phyloP scores from a whole-genome alignment of 2,797 vertebrate genomes.

The Cebuella pygmaea region DNA sequence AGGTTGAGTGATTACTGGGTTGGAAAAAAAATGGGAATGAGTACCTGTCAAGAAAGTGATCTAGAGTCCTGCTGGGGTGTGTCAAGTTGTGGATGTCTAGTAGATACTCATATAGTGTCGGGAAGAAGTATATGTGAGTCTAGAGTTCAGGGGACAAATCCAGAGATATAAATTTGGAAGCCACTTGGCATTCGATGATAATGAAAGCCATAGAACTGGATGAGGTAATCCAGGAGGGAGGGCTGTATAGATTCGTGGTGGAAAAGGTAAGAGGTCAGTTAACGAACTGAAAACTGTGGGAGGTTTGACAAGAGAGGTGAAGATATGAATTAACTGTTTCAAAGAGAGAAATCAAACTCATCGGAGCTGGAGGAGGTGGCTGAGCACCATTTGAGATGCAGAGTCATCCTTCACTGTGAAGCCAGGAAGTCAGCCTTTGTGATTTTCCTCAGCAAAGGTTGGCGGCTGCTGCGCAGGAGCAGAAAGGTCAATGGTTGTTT shows the following conservation, averaged over 20 bases:
- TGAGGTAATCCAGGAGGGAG: background rate
- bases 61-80: background rate
- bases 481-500: background rate
- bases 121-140: background rate
- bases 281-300: background rate
- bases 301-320: background rate
- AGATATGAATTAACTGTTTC: background rate
- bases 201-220: background rate
- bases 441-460: background rate
- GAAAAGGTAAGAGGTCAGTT: background rate
- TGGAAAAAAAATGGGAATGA: background rate
- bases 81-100: background rate
- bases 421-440: background rate
- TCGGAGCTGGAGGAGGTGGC: background rate
- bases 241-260: background rate
- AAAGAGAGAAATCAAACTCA: constrained; percentile 5
- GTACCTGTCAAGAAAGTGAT: background rate
- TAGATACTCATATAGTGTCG: background rate
- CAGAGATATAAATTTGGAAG: background rate
- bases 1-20: background rate
- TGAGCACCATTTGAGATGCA: background rate
- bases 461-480: background rate
- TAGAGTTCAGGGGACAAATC: background rate
- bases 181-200: background rate
- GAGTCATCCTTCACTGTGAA: constrained; percentile 16